Percentiles rank a stretch among this genome's conserved stretches.
phyloP scores from a whole-genome alignment of 2,113 vertebrate genomes.

The Hippolais icterina region DNA sequence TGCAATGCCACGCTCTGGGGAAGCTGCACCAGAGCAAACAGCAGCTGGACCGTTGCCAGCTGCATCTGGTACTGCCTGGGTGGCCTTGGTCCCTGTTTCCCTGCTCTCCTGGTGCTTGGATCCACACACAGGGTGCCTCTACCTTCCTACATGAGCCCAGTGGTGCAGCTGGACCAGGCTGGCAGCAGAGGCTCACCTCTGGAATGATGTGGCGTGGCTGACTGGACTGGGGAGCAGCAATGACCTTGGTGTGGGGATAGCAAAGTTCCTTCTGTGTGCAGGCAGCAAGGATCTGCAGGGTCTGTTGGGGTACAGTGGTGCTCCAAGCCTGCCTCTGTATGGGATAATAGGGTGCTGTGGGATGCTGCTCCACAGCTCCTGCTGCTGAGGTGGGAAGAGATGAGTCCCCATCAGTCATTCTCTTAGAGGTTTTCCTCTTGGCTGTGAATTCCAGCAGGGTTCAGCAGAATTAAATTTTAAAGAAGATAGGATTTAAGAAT shows the following conservation, averaged over 20 bases:
- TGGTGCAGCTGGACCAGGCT: background rate
- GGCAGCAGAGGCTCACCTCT: background rate
- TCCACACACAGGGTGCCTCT: rapidly evolving
- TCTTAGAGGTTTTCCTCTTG: constrained; percentile 18
- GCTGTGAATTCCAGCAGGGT: background rate
- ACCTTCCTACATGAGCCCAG: background rate
- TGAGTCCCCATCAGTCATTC: background rate
- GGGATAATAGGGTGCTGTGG: background rate
- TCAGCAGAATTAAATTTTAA: constrained; percentile 10
- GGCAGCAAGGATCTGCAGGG: background rate
- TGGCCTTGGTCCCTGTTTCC: background rate
- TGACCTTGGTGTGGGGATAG: background rate
- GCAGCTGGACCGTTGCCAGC: background rate
- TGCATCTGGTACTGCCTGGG: background rate
- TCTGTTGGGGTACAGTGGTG: background rate
- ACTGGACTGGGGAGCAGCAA: background rate
- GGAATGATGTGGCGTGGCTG: rapidly evolving
- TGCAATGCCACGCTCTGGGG: background rate
- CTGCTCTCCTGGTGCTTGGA: background rate
- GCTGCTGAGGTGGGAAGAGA: background rate
- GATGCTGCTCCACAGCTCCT: background rate
- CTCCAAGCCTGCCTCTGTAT: background rate
- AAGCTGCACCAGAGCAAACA: background rate
- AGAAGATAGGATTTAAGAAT: constrained; percentile 28
- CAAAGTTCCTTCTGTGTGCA: background rate